These are phyloP conservation scores for Tholera decimalis DNA, from an alignment of 2,888 invertebrate genomes.

Conservation along the genomic window DNA sequence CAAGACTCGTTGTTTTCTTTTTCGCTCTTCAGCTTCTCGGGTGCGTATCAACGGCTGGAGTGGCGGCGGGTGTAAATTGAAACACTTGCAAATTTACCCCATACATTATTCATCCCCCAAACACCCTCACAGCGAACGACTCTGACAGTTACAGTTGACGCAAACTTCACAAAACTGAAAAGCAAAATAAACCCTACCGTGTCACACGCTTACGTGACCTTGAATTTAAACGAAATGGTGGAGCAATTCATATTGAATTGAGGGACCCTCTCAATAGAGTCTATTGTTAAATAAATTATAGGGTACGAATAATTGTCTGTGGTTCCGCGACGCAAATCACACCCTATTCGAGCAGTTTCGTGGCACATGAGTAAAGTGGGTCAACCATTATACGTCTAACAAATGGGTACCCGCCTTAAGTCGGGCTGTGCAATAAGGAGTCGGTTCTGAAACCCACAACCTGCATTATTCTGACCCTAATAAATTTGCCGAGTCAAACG, in stretches of 20 bases:
- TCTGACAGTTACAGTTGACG: constrained; percentile 83
- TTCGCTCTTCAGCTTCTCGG: constrained; percentile 87
- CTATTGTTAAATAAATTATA: constrained; percentile 71
- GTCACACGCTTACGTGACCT: constrained; percentile 60
- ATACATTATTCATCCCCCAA: constrained; percentile 90
- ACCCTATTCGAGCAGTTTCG: constrained; percentile 78
- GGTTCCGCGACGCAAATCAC: constrained; percentile 83
- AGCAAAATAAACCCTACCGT: constrained; percentile 73
- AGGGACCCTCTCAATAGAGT: constrained; percentile 60
- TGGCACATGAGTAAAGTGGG: constrained; percentile 86
- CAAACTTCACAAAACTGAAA: constrained; percentile 78
- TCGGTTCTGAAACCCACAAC: constrained; percentile 87
- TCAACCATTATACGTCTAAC: constrained; percentile 89
- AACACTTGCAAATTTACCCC: constrained; percentile 91
- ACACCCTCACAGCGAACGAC: constrained; percentile 82
- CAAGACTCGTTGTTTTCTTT: constrained; percentile 86
- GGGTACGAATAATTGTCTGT: constrained; percentile 76
- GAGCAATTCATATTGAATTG: constrained; percentile 62
- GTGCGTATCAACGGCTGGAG: constrained; percentile 86
- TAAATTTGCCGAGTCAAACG: constrained; percentile 89
- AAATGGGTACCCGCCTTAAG: constrained; percentile 87
- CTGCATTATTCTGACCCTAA: constrained; percentile 91
- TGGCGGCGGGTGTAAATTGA: constrained; percentile 90
- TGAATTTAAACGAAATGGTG: constrained; percentile 57
- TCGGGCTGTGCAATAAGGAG: constrained; percentile 88